Evolutionary conservation across 2,797 vertebrate species (phyloP).

Genomic region (Vespertilio murinus): DNA sequence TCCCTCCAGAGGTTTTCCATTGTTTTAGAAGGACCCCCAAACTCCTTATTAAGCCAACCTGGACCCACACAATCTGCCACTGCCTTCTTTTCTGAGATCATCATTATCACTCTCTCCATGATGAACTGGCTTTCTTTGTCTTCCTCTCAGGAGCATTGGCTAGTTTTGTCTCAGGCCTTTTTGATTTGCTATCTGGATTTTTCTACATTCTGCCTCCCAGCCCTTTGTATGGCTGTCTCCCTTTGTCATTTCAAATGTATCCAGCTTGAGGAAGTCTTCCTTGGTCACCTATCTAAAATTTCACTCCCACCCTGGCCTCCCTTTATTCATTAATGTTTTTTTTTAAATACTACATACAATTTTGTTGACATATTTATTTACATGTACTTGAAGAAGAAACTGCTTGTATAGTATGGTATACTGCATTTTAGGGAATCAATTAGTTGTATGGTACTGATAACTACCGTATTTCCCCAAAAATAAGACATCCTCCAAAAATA

Average conservation of each 20-base stretch:
- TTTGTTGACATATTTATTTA: neutral
- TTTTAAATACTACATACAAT: neutral
- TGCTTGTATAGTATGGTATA: neutral
- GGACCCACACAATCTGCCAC: neutral
- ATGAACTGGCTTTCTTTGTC: neutral
- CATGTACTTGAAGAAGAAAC: neutral
- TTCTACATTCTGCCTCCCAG: neutral
- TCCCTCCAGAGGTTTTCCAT: neutral
- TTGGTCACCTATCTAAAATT: neutral
- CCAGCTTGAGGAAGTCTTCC: neutral
- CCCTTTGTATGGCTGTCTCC: neutral
- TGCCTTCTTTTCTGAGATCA: neutral
- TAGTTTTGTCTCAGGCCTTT: neutral
- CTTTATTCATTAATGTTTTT: neutral
- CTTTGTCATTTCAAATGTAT: slow-evolving; percentile 4
- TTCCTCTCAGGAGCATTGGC: neutral
- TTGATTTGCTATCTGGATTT: neutral
- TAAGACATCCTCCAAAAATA: too few species aligned
- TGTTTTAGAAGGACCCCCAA: neutral
- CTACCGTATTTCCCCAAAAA: too few species aligned
- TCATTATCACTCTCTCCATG: neutral
- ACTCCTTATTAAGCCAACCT: neutral
- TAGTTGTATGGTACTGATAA: neutral
- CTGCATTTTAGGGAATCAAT: neutral
- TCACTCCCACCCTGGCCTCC: neutral